phyloP scores from a whole-genome alignment of 1,140 invertebrate genomes.

The Phortica variegata region DNA sequence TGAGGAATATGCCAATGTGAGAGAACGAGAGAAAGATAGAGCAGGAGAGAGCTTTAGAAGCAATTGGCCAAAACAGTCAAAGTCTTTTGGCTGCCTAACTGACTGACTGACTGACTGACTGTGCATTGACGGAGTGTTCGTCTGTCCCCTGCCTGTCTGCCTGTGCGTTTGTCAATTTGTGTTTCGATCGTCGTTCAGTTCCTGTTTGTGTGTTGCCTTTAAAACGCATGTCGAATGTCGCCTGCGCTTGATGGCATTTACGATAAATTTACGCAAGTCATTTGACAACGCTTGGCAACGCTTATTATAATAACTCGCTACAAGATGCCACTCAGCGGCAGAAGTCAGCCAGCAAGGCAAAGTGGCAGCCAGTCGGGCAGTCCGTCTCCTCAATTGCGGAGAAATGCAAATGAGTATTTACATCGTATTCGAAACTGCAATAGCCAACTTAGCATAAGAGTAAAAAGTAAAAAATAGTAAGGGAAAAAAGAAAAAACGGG shows the following conservation, averaged over 20 bases:
- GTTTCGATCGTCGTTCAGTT: constrained; percentile 16
- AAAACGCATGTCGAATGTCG: constrained; percentile 1
- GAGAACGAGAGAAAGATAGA: too few species aligned
- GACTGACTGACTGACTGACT: constrained; percentile 9
- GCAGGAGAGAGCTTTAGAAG: constrained; percentile 1
- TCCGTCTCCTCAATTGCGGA: constrained; percentile 22
- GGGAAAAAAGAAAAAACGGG: too few species aligned
- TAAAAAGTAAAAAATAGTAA: too few species aligned
- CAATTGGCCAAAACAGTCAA: constrained; percentile 19
- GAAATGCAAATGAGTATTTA: constrained; percentile 31
- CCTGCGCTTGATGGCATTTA: constrained; percentile 45
- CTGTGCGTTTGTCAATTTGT: constrained; percentile 3
- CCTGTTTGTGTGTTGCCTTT: constrained; percentile 5
- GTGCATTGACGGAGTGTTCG: constrained; percentile 5
- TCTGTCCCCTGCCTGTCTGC: background rate
- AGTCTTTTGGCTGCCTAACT: constrained; percentile 1
- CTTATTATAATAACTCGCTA: constrained; percentile 44
- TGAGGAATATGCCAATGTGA: constrained; percentile 30
- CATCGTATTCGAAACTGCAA: too few species aligned
- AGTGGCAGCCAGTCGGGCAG: constrained; percentile 9
- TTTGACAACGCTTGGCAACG: constrained; percentile 41
- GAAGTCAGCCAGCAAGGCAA: background rate
- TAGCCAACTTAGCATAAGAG: constrained; percentile 23
- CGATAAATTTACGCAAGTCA: constrained; percentile 57
- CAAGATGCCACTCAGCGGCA: constrained; percentile 32